Evolutionary conservation across 1,140 invertebrate species (phyloP), one percentile per base, ranked within the genome.

Genomic region (Papilio aristodemus): DNA sequence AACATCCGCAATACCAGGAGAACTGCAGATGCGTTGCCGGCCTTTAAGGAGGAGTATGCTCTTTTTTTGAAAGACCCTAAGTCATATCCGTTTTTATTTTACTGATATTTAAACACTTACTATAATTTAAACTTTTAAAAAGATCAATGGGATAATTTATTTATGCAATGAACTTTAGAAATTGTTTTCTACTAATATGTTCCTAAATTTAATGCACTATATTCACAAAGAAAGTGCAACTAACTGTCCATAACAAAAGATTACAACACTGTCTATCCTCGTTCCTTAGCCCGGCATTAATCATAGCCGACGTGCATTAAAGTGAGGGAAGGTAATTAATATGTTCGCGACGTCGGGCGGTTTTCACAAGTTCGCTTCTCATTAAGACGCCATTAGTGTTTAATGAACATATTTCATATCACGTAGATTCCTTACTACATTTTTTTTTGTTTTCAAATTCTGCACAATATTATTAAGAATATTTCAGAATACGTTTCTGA

Each of bases 241-340:
- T 50, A 50, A 50, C 10, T 22, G 17, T 54, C 19, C 46, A 54
- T 54, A 54, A 59, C 50, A 41, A 32, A 41, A 59, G n/a, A 57
- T 68, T 66, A 6, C 6, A 32, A 6, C 27, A 54, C 46, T 25
- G 46, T 36, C 17, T 37, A 17, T 17, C 43, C 75, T 50, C 39
- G 27, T 66, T 36, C 27, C 63, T 66, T 66, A 43, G 62, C 13
- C 32, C 27, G 6, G 27, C 63, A 83, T 84, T 75, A 79, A 86
- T 84, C 80, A 84, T 76, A 17, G 57, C 57, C 66, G 73, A 77
- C 76, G 63, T 72, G 71, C 69, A 74, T 80, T 81, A 81, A 80
- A 82, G 75, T 73, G 74, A 75, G 72, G 71, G 36, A 74, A 63
- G 78, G 80, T 87, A 87, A 87, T 87, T 87, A 87, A 85, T 85